Base-by-base conservation (phyloP, 1,140 invertebrate species). In the Euschistus heros region DNA sequence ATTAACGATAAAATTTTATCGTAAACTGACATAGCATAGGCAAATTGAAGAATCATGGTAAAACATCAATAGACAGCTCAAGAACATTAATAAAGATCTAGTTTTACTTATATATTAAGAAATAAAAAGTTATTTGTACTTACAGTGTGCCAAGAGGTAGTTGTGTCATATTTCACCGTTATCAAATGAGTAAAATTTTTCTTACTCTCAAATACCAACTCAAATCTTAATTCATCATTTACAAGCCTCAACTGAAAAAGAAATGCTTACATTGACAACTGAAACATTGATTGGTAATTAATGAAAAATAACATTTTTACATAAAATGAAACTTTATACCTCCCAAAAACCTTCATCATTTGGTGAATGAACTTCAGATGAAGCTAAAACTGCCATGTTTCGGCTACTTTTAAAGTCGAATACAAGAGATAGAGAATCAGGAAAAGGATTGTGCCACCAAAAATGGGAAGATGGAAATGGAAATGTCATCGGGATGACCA, bases 401-500 rank as follows among this genome's bases (percentile, higher is more conserved):
- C 86, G 85, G 67, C 85, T 89, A 24, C 89, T 92, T 75, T 91
- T 91, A 73, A 94, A 94, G 74, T 92, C 88, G 75, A 96, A 92
- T 73, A 85, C 84, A 54, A 96, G 77, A 71, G 84, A 84, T 65
- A 95, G 79, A 4, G 54, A 42, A 18, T 44, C 42, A 24, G 73
- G 67, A 69, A 84, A 80, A 44, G 80, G 84, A 63, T 80, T 81
- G 73, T 85, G 82, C 86, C 88, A 89, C 84, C 86, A 87, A 74
- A 93, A 89, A 74, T 92, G 88, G 63, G 89, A 90, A 50, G 86
- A 87, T 46, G 89, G 85, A 74, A 92, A 92, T 17, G 91, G 91
- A 80, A 93, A 94, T 26, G 92, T 94, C 67, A 95, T 87, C 13
- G 92, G 92, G 72, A 94, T 91, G 26, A 91, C 86, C 71, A 89